Conservation (phyloP, 2,888 invertebrate species). For the Mythimna impura region DNA sequence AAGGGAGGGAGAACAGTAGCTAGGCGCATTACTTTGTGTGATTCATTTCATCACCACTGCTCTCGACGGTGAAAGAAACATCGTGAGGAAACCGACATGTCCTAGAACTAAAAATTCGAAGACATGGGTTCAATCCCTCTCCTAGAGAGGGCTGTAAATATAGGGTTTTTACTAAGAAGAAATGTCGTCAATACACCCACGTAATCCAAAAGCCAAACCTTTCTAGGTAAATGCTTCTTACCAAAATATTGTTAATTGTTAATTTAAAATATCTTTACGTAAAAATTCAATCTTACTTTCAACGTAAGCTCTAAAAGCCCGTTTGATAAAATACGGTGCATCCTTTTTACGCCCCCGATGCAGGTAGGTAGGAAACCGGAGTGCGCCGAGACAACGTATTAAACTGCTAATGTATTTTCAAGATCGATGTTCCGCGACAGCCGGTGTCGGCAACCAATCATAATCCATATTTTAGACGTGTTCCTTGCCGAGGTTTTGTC, state of each 20-base stretch:
- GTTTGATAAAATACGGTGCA: conserved; percentile 35
- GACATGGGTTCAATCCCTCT: no score
- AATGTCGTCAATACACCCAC: neutral
- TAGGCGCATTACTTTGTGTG: no score
- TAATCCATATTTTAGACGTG: conserved; percentile 64
- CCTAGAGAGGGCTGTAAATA: no score
- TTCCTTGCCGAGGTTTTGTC: conserved; percentile 23
- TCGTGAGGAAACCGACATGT: no score
- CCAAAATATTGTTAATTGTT: neutral
- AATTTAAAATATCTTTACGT: neutral
- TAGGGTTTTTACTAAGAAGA: neutral
- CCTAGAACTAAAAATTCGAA: no score
- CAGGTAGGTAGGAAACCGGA: conserved; percentile 70
- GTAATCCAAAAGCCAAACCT: no score
- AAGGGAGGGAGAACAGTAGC: no score
- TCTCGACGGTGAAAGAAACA: no score
- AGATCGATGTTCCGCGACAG: conserved; percentile 64
- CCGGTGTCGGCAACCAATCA: conserved; percentile 60
- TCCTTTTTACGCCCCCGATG: conserved; percentile 54
- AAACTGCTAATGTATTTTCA: conserved; percentile 67
- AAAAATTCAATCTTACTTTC: conserved; percentile 12
- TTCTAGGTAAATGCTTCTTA: neutral
- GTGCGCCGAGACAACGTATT: conserved; percentile 60
- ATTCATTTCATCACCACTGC: no score
- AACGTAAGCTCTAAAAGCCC: conserved; percentile 14